phyloP scores from a whole-genome alignment of 2,888 invertebrate genomes.

The Aphidius colemani region DNA sequence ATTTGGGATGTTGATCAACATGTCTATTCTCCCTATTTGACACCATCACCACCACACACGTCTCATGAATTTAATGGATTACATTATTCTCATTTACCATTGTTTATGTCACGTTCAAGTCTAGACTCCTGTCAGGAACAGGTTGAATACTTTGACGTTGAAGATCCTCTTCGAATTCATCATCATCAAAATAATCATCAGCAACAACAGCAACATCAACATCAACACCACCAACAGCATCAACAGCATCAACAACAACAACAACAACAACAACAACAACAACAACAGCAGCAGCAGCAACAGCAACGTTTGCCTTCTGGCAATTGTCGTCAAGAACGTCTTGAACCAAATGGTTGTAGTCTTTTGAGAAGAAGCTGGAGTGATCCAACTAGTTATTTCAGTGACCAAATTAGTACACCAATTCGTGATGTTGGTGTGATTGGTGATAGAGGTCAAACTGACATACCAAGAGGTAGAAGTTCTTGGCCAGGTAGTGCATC shows the following conservation, averaged over 20 bases:
- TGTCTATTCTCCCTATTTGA: conserved; percentile 64
- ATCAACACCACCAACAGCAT: conserved; percentile 20
- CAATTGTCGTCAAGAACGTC: conserved; percentile 17
- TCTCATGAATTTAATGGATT: conserved; percentile 28
- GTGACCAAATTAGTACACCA: conserved; percentile 50
- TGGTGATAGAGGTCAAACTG: conserved; percentile 53
- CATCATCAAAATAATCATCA: conserved; percentile 30
- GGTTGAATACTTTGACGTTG: conserved; percentile 26
- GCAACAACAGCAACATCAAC: not conserved
- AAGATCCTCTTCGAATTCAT: conserved; percentile 24
- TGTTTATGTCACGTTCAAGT: conserved; percentile 38
- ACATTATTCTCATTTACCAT: conserved; percentile 32
- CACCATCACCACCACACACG: conserved; percentile 53
- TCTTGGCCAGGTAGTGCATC: conserved; percentile 51
- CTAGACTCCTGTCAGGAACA: conserved; percentile 40
- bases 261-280: not conserved
- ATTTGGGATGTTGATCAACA: conserved; percentile 75
- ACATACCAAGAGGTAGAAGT: conserved; percentile 41
- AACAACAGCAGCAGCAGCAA: too few relatives aligned
- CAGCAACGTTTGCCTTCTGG: too few relatives aligned
- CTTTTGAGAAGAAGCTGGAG: conserved; percentile 68
- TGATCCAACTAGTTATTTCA: conserved; percentile 64
- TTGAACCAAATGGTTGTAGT: conserved; percentile 34
- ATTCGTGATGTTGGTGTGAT: conserved; percentile 59
- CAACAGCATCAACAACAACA: conserved; percentile 26